Evolutionary conservation across 2,113 vertebrate species (phyloP).

Genomic region (Poecile atricapillus): DNA sequence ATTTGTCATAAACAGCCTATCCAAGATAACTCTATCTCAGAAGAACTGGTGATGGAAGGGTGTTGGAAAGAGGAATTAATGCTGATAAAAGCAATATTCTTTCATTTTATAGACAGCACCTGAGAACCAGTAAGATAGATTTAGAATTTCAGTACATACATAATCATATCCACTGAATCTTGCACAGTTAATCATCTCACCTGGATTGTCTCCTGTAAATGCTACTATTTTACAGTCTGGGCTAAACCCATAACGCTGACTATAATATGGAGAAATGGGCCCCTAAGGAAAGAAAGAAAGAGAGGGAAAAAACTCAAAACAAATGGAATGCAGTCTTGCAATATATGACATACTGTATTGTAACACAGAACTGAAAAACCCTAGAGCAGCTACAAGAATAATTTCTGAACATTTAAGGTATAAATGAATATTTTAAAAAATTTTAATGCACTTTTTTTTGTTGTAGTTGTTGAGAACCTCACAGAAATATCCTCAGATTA

Average conservation of each 20-base stretch:
- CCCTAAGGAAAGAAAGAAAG: slow-evolving; percentile 73
- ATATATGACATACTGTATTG: neutral
- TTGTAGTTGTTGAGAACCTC: neutral
- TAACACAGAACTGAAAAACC: neutral
- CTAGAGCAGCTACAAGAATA: neutral
- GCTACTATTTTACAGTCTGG: slow-evolving; percentile 82
- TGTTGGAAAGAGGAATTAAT: neutral
- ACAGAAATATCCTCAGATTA: neutral
- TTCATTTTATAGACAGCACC: neutral
- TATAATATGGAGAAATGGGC: slow-evolving; percentile 79
- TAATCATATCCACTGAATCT: neutral
- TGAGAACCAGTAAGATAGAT: neutral
- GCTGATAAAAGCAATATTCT: neutral
- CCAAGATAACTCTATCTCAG: neutral
- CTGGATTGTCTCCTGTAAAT: slow-evolving; percentile 97
- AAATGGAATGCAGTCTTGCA: neutral
- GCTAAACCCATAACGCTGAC: slow-evolving; percentile 81
- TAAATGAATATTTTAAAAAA: neutral
- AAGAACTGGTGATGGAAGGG: neutral
- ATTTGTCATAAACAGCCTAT: neutral
- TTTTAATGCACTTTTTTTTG: neutral
- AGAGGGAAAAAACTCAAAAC: neutral
- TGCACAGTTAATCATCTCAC: slow-evolving; percentile 68
- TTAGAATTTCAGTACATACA: neutral
- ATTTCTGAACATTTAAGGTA: neutral